Percentiles rank a stretch among this genome's conserved stretches.
phyloP scores from a whole-genome alignment of 2,888 invertebrate genomes.

The Hirudinaria manillensis region DNA sequence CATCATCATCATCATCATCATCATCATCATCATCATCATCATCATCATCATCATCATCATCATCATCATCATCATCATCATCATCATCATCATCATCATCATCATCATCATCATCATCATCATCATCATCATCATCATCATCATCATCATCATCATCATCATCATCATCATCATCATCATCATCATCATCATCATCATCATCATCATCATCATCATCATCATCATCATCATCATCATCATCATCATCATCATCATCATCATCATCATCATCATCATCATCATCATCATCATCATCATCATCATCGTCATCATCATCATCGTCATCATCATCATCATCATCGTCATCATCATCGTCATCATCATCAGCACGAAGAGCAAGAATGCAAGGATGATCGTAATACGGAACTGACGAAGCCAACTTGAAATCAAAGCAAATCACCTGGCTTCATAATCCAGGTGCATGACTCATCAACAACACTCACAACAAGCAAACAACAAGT shows the following conservation, averaged over 20 bases:
- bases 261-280: slow-evolving; percentile 31
- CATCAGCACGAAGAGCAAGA: no score
- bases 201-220: slow-evolving; percentile 23
- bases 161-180: slow-evolving; percentile 23
- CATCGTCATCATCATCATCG: slow-evolving; percentile 27
- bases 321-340: slow-evolving; percentile 19
- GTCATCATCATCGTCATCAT: slow-evolving; percentile 7
- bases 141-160: slow-evolving; percentile 17
- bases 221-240: slow-evolving; percentile 16
- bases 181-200: slow-evolving; percentile 24
- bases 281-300: slow-evolving; percentile 31
- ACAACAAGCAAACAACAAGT: no score
- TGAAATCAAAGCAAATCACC: no score
- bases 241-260: slow-evolving; percentile 26
- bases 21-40: slow-evolving; percentile 1
- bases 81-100: slow-evolving; percentile 4
- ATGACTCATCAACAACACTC: no score
- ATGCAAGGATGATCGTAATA: no score
- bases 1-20: not conserved
- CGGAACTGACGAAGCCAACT: no score
- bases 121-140: slow-evolving; percentile 12
- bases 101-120: not conserved
- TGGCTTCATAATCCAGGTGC: no score
- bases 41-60: slow-evolving; percentile 1
- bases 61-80: slow-evolving; percentile 7